Conservation (phyloP, 2,797 vertebrate genomes). For the Tinamus major region DNA sequence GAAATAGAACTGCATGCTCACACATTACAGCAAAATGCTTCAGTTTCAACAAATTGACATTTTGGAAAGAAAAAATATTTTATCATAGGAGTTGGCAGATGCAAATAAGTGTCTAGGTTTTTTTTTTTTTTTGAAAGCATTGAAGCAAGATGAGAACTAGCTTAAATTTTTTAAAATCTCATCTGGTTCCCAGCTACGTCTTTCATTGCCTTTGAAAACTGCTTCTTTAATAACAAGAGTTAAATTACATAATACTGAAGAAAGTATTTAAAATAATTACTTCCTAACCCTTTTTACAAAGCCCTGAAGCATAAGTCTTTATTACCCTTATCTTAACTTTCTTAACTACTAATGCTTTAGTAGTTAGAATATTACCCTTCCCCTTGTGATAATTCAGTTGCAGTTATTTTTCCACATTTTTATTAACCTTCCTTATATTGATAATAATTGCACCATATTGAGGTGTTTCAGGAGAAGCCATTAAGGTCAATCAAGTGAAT, state of each 20-base stretch:
- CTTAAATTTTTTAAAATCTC: conserved; percentile 20
- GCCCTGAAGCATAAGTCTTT: conserved; percentile 60
- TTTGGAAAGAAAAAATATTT: background rate
- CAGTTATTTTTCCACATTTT: conserved; percentile 39
- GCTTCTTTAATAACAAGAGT: conserved; percentile 59
- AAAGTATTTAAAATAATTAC: conserved; percentile 68
- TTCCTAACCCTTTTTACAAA: conserved; percentile 52
- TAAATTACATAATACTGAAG: conserved; percentile 54
- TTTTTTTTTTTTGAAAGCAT: background rate
- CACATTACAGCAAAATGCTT: background rate
- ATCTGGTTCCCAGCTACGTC: conserved; percentile 16
- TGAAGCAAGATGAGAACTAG: conserved; percentile 13
- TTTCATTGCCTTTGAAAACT: conserved; percentile 54
- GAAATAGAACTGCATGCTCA: background rate
- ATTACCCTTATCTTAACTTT: conserved; percentile 74
- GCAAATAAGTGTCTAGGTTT: background rate
- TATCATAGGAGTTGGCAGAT: background rate
- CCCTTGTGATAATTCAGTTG: conserved; percentile 27
- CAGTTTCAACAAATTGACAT: background rate
- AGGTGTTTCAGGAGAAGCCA: conserved; percentile 49
- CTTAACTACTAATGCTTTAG: conserved; percentile 65
- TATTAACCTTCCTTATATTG: conserved; percentile 31
- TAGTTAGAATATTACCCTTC: conserved; percentile 13
- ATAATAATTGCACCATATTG: conserved; percentile 52
- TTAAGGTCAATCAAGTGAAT: conserved; percentile 73